Evolutionary conservation across 1,140 invertebrate genomes (phyloP).

Genomic region (Megathymus violae): DNA sequence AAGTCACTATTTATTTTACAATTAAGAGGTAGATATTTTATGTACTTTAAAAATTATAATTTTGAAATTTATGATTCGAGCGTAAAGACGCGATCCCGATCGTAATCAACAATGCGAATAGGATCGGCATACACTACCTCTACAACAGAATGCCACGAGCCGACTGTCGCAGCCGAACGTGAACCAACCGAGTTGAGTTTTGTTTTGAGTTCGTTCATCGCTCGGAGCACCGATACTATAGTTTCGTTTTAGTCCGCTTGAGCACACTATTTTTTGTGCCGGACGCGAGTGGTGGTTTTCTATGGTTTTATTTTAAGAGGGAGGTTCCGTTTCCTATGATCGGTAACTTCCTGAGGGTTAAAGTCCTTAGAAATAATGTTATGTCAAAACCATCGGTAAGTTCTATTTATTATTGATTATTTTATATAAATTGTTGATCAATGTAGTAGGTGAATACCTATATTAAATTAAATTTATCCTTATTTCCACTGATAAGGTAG

Average conservation of each 20-base stretch:
- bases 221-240: background rate
- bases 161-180: slow-evolving; percentile 45
- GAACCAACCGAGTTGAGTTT: slow-evolving; percentile 28
- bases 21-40: slow-evolving; percentile 44
- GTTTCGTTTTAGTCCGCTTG: slow-evolving; percentile 50
- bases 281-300: slow-evolving; percentile 47
- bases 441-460: too few relatives aligned
- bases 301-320: slow-evolving; percentile 54
- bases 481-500: too few relatives aligned
- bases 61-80: slow-evolving; percentile 29
- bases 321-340: slow-evolving; percentile 61
- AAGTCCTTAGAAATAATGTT: too few relatives aligned
- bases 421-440: too few relatives aligned
- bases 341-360: background rate
- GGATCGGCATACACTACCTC: slow-evolving; percentile 46
- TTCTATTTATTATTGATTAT: too few relatives aligned
- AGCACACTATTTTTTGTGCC: slow-evolving; percentile 46
- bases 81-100: slow-evolving; percentile 66
- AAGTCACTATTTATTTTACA: slow-evolving; percentile 50
- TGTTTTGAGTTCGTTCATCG: slow-evolving; percentile 35
- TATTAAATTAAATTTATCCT: too few relatives aligned
- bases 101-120: slow-evolving; percentile 47
- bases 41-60: slow-evolving; percentile 23
- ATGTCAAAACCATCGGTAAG: too few relatives aligned
- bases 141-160: slow-evolving; percentile 49